phyloP scores from a whole-genome alignment of 2,797 vertebrate species.

The Anolis apletophallus region DNA sequence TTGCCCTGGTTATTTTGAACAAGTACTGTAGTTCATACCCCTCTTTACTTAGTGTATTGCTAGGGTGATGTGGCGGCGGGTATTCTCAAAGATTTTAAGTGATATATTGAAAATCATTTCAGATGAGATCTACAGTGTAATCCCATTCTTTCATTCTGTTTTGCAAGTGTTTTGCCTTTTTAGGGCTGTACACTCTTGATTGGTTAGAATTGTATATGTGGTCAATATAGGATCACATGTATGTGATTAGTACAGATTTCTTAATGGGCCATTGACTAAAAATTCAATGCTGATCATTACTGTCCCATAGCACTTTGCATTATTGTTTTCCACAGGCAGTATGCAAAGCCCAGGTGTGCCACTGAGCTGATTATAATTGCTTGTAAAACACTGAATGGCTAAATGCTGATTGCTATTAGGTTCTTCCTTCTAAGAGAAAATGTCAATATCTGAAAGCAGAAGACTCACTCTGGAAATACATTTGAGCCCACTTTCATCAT shows the following conservation, averaged over 20 bases:
- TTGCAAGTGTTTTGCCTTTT: background rate
- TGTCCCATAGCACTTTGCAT: background rate
- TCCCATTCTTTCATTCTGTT: background rate
- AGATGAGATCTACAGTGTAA: background rate
- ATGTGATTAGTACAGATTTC: background rate
- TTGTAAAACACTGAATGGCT: background rate
- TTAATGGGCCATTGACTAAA: constrained; percentile 40
- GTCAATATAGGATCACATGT: background rate
- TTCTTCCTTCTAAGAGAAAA: background rate
- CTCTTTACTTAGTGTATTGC: background rate
- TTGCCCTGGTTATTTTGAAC: no score
- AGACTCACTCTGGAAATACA: background rate
- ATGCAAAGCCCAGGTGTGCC: background rate
- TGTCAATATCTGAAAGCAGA: background rate
- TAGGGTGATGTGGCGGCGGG: no score
- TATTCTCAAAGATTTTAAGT: no score
- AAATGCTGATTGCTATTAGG: background rate
- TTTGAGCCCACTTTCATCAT: background rate
- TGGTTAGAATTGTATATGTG: background rate
- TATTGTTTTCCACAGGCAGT: background rate
- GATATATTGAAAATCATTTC: background rate
- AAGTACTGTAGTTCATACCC: background rate
- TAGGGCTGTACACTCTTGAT: background rate
- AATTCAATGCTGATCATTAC: constrained; percentile 68
- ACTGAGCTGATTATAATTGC: background rate